These are phyloP conservation scores for Lumbricus terrestris DNA, from an alignment of 2,888 invertebrate genomes.

Conservation along the genomic window DNA sequence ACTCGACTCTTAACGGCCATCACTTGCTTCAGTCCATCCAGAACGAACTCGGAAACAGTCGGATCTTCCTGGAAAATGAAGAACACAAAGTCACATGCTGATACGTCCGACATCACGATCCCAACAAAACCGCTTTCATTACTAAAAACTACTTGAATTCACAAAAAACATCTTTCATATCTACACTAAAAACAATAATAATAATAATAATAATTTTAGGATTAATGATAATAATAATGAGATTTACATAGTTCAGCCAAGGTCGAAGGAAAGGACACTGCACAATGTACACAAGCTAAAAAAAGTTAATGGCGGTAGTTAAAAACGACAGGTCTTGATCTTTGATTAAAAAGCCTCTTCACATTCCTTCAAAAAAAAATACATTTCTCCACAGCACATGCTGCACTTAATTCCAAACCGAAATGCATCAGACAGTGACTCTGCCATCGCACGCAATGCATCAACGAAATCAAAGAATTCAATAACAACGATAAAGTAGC, in stretches of 20 bases:
- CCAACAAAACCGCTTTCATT: too few relatives aligned
- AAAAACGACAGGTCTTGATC: too few relatives aligned
- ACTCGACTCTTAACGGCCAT: constrained; percentile 95
- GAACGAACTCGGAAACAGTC: constrained; percentile 78
- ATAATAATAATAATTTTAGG: too few relatives aligned
- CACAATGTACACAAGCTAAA: too few relatives aligned
- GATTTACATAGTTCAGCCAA: too few relatives aligned
- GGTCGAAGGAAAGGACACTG: too few relatives aligned
- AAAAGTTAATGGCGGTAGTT: too few relatives aligned
- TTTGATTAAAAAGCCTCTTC: too few relatives aligned
- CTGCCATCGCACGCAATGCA: not conserved
- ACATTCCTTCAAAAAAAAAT: not conserved
- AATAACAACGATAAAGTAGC: not conserved
- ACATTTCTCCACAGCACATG: not conserved
- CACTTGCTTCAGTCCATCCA: constrained; percentile 93
- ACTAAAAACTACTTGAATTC: too few relatives aligned
- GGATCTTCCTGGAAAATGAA: constrained; percentile 68
- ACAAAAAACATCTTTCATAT: too few relatives aligned
- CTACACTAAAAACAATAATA: too few relatives aligned
- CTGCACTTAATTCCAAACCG: not conserved
- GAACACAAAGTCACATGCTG: not conserved
- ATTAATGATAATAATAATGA: too few relatives aligned
- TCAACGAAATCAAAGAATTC: not conserved
- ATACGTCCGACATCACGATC: not conserved
- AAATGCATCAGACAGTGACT: not conserved